Evolutionary conservation across 2,797 vertebrate genomes (phyloP), one percentile per base, ranked within the genome.

Genomic region (Danio kyathit): DNA sequence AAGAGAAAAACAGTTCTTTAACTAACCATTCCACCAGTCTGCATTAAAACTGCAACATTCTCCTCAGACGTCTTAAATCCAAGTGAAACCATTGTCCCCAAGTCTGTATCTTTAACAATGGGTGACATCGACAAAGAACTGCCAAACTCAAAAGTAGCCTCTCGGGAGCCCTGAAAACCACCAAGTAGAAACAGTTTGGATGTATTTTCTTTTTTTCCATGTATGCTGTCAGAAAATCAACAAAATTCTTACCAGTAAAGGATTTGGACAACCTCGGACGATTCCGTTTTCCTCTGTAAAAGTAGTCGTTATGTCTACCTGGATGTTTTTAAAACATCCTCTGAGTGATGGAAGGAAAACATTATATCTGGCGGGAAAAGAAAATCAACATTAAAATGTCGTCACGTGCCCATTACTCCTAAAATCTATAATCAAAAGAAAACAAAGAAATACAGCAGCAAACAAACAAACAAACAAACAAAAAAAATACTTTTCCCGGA

Each of bases 401-500:
- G 29, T 29, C 3, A 29, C 29, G 29, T 29, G 29, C 11, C 56
- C 19, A 11, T 11, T 29, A 2, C 56, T 59, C 56, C 10, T 17
- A 12, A 16, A 3, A 38, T 13, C 14, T 21, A 67, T 67, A 49
- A 49, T 2, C 8, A 48, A 29, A 60, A 21, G 13, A 17, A 51
- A n/a, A 40, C 1, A 10, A 14, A 48, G 40, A 51, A 61, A 51
- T 59, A 4, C 12, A 60, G 12, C 13, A 52, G 6, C 11, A 52
- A 52, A 71, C 11, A 40, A 7, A 16, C 14, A 41, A 11, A 17
- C 49, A n/a, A 21, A 4, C 51, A 5, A 57, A 19, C 29, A 29
- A 29, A 1, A 29, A 29, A 29, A 89, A 92, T 91, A 98, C 96
- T 82, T 94, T 84, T 93, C 89, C 83, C 93, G 92, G 63, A 95